Base-by-base conservation (phyloP, 2,797 vertebrate species). In the Pseudotriccus pelzelni region DNA sequence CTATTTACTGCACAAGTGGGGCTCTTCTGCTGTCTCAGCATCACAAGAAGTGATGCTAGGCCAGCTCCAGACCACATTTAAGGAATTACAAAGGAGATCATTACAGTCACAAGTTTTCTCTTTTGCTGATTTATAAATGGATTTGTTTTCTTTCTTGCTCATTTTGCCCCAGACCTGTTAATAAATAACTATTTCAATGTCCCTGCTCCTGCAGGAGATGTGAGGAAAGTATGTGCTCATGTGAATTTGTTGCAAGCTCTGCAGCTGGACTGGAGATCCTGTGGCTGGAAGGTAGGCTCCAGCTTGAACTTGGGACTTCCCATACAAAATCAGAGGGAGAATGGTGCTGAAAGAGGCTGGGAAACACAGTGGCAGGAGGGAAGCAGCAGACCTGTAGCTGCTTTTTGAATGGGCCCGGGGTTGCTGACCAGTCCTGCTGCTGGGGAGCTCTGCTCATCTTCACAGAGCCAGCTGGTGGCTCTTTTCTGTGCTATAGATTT, bases 181-280 rank as follows among this genome's bases (percentile, higher is more conserved):
- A 89, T 94, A 94, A 95, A 82, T 85, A 95, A 89, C 62, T 25
- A 89, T 89, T 93, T 68, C 76, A 84, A 55, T 67, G 64, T 36
- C 34, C 32, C 56, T 82, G 56, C 56, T 92, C 25, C 77, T 67
- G 47, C 56, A 63, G 69, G 55, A 90, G 37, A 37, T 27, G 3
- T 34, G 37, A 88, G 60, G 41, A 43, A 64, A 56, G 32, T 66
- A 25, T 67, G 68, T 52, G 39, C 37, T 70, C 60, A 2, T 41
- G 34, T 30, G 47, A 89, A 68, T n/a, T 88, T 70, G 34, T 37
- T 56, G 46, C 60, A 55, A 74, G 56, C 2, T 7, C 52, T 76
- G 80, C 69, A 86, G 76, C 62, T 72, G 53, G 68, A 17, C 77
- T 86, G 85, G 23, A 39, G 37, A 44, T 47, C 52, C 49, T 75